Percentiles rank a stretch among this genome's conserved stretches.
These are phyloP conservation scores for Cephonodes hylas DNA, from an alignment of 2,888 invertebrate species.

Conservation along the genomic window DNA sequence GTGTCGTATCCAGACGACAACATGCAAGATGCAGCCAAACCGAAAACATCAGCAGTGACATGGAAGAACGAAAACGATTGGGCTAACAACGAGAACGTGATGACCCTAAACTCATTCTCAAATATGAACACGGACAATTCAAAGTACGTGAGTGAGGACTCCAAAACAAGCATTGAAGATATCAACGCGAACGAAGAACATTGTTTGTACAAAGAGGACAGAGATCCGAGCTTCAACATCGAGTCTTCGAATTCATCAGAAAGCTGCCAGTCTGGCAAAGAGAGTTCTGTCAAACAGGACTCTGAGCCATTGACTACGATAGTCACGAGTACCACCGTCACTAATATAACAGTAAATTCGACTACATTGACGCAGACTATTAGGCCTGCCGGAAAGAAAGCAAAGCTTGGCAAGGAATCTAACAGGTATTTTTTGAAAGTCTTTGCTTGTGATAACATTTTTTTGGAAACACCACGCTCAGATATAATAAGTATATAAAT, in stretches of 20 bases:
- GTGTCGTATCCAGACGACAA: slow-evolving; percentile 73
- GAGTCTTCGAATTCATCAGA: slow-evolving; percentile 76
- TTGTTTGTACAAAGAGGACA: slow-evolving; percentile 72
- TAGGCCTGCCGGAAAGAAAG: slow-evolving; percentile 58
- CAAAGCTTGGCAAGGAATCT: slow-evolving; percentile 67
- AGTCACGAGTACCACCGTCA: slow-evolving; percentile 54
- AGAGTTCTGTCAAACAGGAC: slow-evolving; percentile 61
- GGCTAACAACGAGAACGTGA: slow-evolving; percentile 63
- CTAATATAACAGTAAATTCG: slow-evolving; percentile 55
- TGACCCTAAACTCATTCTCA: slow-evolving; percentile 64
- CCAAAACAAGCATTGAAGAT: slow-evolving; percentile 74
- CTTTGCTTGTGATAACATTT: too few relatives aligned
- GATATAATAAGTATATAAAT: too few relatives aligned
- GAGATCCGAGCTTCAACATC: slow-evolving; percentile 75
- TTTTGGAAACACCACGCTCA: too few relatives aligned
- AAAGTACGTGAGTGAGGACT: slow-evolving; percentile 73
- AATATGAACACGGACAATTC: slow-evolving; percentile 58
- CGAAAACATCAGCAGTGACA: slow-evolving; percentile 69
- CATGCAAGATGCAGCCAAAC: slow-evolving; percentile 71
- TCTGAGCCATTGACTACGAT: slow-evolving; percentile 50
- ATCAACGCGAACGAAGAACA: slow-evolving; percentile 73
- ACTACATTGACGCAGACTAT: slow-evolving; percentile 54
- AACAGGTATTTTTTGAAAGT: slow-evolving; percentile 64
- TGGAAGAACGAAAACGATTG: slow-evolving; percentile 72
- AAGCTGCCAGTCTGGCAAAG: slow-evolving; percentile 74